phyloP scores from a whole-genome alignment of 1,140 invertebrate species.

The Drosophila fuyamai region DNA sequence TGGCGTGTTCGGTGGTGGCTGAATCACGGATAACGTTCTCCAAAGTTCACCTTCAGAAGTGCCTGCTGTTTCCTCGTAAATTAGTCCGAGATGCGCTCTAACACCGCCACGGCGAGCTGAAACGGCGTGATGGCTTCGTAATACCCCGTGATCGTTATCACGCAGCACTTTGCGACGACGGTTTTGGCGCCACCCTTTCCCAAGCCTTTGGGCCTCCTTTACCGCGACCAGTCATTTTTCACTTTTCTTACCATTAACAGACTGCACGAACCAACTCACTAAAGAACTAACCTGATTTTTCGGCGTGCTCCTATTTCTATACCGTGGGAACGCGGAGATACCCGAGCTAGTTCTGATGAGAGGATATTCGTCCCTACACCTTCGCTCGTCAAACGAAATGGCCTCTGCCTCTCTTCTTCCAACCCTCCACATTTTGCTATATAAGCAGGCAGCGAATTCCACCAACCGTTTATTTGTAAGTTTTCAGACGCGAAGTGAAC shows the following conservation, averaged over 20 bases:
- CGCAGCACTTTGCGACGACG: conserved; percentile 89
- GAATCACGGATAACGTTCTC: conserved; percentile 10
- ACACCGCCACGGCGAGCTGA: conserved; percentile 91
- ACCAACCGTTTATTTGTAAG: too few species aligned
- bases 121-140: conserved; percentile 85
- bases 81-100: conserved; percentile 91
- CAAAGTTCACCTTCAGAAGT: conserved; percentile 82
- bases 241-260: neutral
- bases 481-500: too few species aligned
- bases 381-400: too few species aligned
- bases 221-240: conserved; percentile 87
- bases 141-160: conserved; percentile 93
- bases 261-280: too few species aligned
- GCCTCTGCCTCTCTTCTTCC: too few species aligned
- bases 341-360: too few species aligned
- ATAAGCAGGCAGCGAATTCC: too few species aligned
- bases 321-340: too few species aligned
- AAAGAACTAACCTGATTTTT: too few species aligned
- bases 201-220: conserved; percentile 89
- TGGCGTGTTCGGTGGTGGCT: conserved; percentile 4
- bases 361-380: too few species aligned
- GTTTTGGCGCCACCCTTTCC: conserved; percentile 90
- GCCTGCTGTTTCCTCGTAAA: conserved; percentile 90
- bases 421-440: too few species aligned
- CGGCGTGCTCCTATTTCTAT: too few species aligned